These are phyloP conservation scores for Megalonaias nervosa DNA, from an alignment of 1,140 invertebrate genomes.

Conservation along the genomic window DNA sequence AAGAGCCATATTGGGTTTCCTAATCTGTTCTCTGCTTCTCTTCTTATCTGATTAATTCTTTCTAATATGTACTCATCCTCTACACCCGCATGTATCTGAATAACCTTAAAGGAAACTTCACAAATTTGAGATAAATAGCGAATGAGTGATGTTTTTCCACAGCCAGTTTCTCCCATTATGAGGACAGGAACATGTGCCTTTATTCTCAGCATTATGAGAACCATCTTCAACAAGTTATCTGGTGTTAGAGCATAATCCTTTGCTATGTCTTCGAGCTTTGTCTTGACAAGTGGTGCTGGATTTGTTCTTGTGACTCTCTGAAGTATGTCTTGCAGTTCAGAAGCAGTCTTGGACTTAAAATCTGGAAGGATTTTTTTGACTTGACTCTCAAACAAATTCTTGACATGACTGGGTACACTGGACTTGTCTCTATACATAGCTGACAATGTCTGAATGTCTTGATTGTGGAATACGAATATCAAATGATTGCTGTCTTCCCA, in stretches of 20 bases:
- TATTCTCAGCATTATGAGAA: conserved; percentile 45
- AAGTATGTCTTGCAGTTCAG: conserved; percentile 28
- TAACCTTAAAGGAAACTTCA: conserved; percentile 22
- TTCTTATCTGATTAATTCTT: conserved; percentile 10
- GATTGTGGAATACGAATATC: conserved; percentile 32
- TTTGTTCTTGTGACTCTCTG: conserved; percentile 31
- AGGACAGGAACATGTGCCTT: conserved; percentile 54
- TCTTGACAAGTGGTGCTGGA: not conserved
- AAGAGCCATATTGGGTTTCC: conserved; percentile 29
- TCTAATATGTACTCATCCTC: conserved; percentile 4
- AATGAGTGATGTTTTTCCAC: conserved; percentile 61
- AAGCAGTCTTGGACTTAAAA: conserved; percentile 17
- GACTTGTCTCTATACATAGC: conserved; percentile 32
- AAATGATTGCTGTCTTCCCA: conserved; percentile 45
- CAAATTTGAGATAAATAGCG: conserved; percentile 43
- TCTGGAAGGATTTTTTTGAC: conserved; percentile 28
- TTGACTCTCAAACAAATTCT: conserved; percentile 35
- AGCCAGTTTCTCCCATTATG: conserved; percentile 65
- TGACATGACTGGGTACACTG: conserved; percentile 29
- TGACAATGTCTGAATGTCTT: conserved; percentile 37
- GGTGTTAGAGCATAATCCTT: conserved; percentile 44
- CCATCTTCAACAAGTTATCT: conserved; percentile 54
- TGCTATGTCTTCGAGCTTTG: conserved; percentile 5
- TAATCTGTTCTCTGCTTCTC: not conserved
- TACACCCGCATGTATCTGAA: conserved; percentile 43